These are phyloP conservation scores for Malacosoma neustria DNA, from an alignment of 2,888 invertebrate genomes.

Conservation along the genomic window DNA sequence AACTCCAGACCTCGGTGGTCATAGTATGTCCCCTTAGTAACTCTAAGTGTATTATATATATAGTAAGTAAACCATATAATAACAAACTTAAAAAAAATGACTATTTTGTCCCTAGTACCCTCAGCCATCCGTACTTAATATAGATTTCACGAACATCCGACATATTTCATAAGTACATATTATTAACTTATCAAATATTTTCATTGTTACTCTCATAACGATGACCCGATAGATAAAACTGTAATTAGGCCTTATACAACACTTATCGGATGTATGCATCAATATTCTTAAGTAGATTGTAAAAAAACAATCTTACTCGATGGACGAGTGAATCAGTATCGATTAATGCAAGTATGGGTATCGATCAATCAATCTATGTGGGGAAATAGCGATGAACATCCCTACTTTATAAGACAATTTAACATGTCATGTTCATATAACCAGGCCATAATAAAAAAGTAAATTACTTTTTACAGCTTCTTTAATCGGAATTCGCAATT, in stretches of 20 bases:
- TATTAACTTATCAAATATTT: conserved; percentile 66
- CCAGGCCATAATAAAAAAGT: too few relatives aligned
- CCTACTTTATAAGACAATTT: neutral
- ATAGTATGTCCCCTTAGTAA: too few relatives aligned
- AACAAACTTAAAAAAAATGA: too few relatives aligned
- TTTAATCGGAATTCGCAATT: too few relatives aligned
- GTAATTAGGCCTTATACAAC: conserved; percentile 63
- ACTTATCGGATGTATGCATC: conserved; percentile 68
- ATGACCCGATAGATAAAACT: conserved; percentile 64
- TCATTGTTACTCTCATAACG: conserved; percentile 47
- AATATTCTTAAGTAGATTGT: conserved; percentile 61
- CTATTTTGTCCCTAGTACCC: too few relatives aligned
- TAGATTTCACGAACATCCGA: conserved; percentile 27
- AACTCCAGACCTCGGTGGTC: too few relatives aligned
- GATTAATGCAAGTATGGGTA: conserved; percentile 46
- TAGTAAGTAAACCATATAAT: too few relatives aligned
- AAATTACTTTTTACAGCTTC: too few relatives aligned
- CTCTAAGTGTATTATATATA: too few relatives aligned
- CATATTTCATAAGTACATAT: conserved; percentile 35
- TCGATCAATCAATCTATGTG: conserved; percentile 63
- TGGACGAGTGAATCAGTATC: conserved; percentile 55
- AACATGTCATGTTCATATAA: too few relatives aligned
- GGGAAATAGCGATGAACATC: neutral
- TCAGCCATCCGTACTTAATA: conserved; percentile 18
- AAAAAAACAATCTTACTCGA: conserved; percentile 48